Percentiles rank a stretch among this genome's conserved stretches.
phyloP scores from a whole-genome alignment of 2,113 vertebrate genomes.

The Phaethornis superciliosus region DNA sequence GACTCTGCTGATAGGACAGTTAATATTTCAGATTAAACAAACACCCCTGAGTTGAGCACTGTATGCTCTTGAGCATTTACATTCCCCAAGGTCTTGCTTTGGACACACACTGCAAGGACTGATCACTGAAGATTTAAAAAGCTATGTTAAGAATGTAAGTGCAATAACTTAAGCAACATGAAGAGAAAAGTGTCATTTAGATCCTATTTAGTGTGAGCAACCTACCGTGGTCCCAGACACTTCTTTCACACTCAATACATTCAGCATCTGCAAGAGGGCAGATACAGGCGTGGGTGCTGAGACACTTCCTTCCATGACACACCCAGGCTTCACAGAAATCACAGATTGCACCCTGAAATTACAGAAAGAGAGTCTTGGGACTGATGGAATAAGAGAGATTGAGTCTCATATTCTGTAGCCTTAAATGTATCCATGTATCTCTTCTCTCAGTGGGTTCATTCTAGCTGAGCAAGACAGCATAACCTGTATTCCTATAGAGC shows the following conservation, averaged over 20 bases:
- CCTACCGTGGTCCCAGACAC: constrained; percentile 97
- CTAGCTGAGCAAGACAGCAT: not conserved
- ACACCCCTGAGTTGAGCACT: not conserved
- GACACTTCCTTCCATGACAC: constrained; percentile 94
- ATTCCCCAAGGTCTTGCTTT: not conserved
- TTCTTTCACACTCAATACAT: constrained; percentile 92
- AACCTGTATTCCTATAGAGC: not conserved
- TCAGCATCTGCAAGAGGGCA: constrained; percentile 93
- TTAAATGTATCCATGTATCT: not conserved
- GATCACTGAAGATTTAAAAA: not conserved
- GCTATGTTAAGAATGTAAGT: not conserved
- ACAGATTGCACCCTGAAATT: constrained; percentile 91
- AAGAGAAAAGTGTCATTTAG: not conserved
- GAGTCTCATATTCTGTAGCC: not conserved
- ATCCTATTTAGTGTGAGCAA: not conserved
- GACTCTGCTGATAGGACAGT: not conserved
- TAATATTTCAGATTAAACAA: not conserved
- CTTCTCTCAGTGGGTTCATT: not conserved
- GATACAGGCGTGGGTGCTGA: constrained; percentile 90
- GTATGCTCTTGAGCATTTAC: not conserved
- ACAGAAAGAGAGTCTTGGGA: not conserved
- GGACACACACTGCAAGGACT: not conserved
- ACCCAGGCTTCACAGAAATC: constrained; percentile 99
- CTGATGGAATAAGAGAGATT: not conserved
- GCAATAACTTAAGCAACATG: not conserved